phyloP scores from a whole-genome alignment of 2,888 invertebrate species.

The Podabrus alpinus region DNA sequence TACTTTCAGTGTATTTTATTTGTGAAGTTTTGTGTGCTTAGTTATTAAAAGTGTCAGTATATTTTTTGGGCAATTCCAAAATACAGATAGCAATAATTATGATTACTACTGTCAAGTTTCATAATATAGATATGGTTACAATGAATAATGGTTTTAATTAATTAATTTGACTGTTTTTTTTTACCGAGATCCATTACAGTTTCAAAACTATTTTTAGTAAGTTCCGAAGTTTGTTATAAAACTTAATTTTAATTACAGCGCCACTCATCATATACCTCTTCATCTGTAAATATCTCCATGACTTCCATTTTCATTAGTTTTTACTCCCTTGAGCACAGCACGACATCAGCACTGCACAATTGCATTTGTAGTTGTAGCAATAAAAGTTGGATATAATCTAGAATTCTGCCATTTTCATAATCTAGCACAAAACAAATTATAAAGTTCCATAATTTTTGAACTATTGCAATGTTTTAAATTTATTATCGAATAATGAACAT shows the following conservation, averaged over 20 bases:
- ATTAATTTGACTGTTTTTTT: background rate
- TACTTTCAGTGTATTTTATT: no score
- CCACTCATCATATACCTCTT: background rate
- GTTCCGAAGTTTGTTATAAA: background rate
- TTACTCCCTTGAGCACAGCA: background rate
- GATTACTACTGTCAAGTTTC: no score
- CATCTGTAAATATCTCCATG: background rate
- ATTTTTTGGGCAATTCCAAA: no score
- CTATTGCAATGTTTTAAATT: no score
- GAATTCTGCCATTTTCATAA: background rate
- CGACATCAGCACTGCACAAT: background rate
- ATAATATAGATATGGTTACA: no score
- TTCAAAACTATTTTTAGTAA: background rate
- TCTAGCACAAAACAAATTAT: background rate
- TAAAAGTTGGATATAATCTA: background rate
- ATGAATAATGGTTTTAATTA: background rate
- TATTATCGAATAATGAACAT: no score
- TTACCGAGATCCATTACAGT: background rate
- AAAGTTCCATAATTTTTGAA: background rate
- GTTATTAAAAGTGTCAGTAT: no score
- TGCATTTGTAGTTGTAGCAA: background rate
- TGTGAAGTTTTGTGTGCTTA: no score
- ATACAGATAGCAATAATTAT: no score
- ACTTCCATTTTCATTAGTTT: background rate
- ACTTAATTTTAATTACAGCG: background rate